These are phyloP conservation scores for Ferrisia virgata DNA, from an alignment of 2,888 invertebrate genomes.

Conservation along the genomic window DNA sequence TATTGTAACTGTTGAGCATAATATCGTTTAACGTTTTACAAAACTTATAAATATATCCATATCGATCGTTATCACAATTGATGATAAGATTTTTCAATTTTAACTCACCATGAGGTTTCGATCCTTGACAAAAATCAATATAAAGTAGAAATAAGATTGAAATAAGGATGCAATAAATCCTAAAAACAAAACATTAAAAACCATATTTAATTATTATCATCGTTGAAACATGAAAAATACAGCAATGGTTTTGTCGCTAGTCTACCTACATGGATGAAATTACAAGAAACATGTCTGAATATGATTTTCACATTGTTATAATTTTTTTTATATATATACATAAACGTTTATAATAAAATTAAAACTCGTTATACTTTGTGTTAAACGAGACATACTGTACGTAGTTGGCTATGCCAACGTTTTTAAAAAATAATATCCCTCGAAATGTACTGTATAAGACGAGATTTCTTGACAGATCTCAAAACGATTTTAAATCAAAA, in stretches of 20 bases:
- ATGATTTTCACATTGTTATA: not conserved
- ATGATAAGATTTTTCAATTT: no score
- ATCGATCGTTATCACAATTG: no score
- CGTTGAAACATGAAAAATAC: not conserved
- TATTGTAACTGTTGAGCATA: not conserved
- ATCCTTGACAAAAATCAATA: not conserved
- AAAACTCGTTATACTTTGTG: not conserved
- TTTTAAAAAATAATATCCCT: not conserved
- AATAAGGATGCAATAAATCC: not conserved
- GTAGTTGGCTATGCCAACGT: not conserved
- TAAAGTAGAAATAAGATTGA: not conserved
- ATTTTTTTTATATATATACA: no score
- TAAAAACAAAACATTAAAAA: not conserved
- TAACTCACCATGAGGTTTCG: not conserved
- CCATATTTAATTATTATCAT: not conserved
- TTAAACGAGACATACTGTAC: not conserved
- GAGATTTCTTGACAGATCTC: conserved; percentile 34
- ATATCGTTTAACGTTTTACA: no score
- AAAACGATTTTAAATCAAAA: conserved; percentile 43
- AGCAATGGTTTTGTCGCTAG: not conserved
- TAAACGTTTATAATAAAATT: not conserved
- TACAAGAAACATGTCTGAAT: not conserved
- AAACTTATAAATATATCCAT: no score
- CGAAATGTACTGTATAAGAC: not conserved
- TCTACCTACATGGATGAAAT: not conserved